Percentiles rank a stretch among this genome's conserved stretches.
phyloP scores from a whole-genome alignment of 92 coral and sea anemone genomes.

The Pocillopora meandrina region DNA sequence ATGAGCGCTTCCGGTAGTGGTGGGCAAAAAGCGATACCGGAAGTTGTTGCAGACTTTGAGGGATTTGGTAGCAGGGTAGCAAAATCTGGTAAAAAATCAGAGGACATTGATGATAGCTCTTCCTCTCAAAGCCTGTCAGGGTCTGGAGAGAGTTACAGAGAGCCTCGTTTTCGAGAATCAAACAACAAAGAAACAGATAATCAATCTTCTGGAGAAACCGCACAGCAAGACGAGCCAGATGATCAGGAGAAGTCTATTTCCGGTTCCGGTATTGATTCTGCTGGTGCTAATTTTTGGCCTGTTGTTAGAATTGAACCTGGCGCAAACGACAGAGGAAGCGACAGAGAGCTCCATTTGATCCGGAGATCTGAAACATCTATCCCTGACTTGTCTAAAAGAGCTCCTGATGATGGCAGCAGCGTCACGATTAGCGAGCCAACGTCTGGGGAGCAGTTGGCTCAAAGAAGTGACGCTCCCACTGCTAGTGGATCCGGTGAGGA shows the following conservation, averaged over 20 bases:
- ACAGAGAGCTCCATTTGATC: constrained; percentile 29
- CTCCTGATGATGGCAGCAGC: background rate
- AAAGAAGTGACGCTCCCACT: background rate
- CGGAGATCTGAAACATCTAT: constrained; percentile 31
- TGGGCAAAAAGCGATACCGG: constrained; percentile 21
- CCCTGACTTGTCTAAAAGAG: background rate
- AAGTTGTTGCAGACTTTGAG: constrained; percentile 20
- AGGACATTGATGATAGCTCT: background rate
- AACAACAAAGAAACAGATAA: constrained; percentile 6
- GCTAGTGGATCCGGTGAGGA: background rate
- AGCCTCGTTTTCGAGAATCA: constrained; percentile 20
- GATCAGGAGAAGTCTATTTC: constrained; percentile 42
- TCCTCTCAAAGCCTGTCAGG: constrained; percentile 10
- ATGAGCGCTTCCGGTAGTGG: background rate
- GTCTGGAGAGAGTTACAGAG: constrained; percentile 14
- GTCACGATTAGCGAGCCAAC: background rate
- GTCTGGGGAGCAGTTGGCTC: background rate
- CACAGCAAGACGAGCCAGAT: constrained; percentile 17
- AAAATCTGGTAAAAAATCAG: background rate
- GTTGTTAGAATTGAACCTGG: constrained; percentile 34
- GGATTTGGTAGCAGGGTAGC: background rate
- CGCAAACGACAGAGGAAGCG: constrained; percentile 27
- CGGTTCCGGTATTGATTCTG: constrained; percentile 52
- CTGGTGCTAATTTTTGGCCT: constrained; percentile 49
- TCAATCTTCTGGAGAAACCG: constrained; percentile 30